Base-by-base conservation (phyloP, 2,113 vertebrate genomes). In the Upupa epops region DNA sequence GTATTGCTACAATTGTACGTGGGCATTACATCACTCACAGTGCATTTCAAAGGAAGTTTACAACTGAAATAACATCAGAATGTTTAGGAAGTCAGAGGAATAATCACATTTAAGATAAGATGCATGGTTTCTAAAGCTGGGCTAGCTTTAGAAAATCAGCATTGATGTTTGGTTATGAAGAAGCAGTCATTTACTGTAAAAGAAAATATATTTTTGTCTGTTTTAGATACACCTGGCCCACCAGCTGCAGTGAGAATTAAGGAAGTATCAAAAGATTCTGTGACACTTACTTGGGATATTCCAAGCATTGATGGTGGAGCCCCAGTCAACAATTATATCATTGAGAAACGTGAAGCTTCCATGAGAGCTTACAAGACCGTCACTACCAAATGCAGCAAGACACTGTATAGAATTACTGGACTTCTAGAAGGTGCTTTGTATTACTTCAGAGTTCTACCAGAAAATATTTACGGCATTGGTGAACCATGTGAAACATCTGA, bases 311-410 rank as follows among this genome's bases (percentile, higher is more conserved):
- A 99, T 16, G 99, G 99, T 19, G 99, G 99, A 34, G 99, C 99
- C 49, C 99, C 99, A 28, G 98, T 99, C 81, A 99, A 97, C 89
- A 99, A 99, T 94, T 99, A 98, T 22, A 98, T 99, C 26, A 98
- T 99, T 85, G 99, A 99, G 96, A 98, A 99, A 90, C 98, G 99
- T 51, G 99, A 99, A 90, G 99, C 99, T 37, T 98, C 99, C 49
- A 99, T 99, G 99, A 98, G 99, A 97, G 99, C 99, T 79, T 99
- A 98, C 95, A 99, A 99, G 95, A 99, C 99, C 8, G 97, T 99
- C 65, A 99, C 99, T 49, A 98, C 98, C 64, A 99, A 99, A 96
- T 99, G 99, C 95, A 98, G 96, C 95, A 99, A 99, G 97, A 99
- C 99, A 31, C 97, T 98, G 73, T 99, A 98, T 86, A 98, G 98